Evolutionary conservation across 2,888 invertebrate species (phyloP).

Genomic region (Cyclophora albipunctata): DNA sequence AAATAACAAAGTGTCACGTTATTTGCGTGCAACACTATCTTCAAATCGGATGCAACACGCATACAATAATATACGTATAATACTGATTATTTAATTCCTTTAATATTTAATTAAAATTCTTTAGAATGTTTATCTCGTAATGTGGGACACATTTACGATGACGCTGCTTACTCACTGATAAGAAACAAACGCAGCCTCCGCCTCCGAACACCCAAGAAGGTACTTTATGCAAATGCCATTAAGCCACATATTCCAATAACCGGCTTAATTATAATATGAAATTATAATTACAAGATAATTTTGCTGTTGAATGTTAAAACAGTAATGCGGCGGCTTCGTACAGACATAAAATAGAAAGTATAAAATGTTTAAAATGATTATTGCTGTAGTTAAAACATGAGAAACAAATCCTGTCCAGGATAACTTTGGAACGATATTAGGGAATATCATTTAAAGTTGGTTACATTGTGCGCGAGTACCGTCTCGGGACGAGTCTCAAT

Average conservation of each 20-base stretch:
- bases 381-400: constrained; percentile 35
- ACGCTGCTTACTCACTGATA: constrained; percentile 70
- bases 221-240: constrained; percentile 58
- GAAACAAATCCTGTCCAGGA: constrained; percentile 32
- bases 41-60: constrained; percentile 57
- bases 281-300: constrained; percentile 73
- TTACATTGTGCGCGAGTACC: constrained; percentile 27
- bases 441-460: constrained; percentile 64
- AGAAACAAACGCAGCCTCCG: constrained; percentile 47
- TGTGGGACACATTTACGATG: constrained; percentile 75
- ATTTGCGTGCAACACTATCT: constrained; percentile 57
- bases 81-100: constrained; percentile 75
- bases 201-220: constrained; percentile 55
- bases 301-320: constrained; percentile 62
- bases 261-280: constrained; percentile 60
- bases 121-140: constrained; percentile 72
- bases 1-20: constrained; percentile 36
- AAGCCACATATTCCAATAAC: constrained; percentile 62
- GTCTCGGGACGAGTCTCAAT: constrained; percentile 16
- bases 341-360: constrained; percentile 59
- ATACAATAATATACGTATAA: constrained; percentile 70
- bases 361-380: constrained; percentile 42
- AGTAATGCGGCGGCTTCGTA: constrained; percentile 56
- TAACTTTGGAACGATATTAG: constrained; percentile 69
- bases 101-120: constrained; percentile 76